Conservation (phyloP, 2,888 invertebrate species). For the Agriotes lineatus region DNA sequence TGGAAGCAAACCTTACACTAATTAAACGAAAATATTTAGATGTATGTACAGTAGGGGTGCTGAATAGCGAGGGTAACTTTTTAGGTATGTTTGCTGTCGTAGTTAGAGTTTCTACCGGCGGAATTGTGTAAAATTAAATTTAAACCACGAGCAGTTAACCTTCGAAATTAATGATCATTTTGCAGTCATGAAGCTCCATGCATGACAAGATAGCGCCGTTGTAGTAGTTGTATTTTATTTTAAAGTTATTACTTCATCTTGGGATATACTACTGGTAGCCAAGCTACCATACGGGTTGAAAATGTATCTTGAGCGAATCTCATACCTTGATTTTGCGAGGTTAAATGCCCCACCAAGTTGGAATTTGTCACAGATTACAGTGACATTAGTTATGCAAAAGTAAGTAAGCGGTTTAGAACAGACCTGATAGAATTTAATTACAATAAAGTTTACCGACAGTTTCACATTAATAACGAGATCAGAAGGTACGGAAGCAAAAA, state of each 20-base stretch:
- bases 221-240: no score
- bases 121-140: not conserved
- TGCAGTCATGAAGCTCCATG: not conserved
- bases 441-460: not conserved
- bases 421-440: not conserved
- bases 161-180: not conserved
- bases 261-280: no score
- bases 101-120: not conserved
- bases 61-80: not conserved
- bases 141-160: not conserved
- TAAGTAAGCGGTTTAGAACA: not conserved
- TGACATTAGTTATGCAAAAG: no score
- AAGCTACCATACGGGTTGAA: no score
- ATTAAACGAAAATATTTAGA: constrained; percentile 21
- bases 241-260: no score
- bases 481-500: no score
- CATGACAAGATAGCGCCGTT: no score
- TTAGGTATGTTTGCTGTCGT: not conserved
- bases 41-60: not conserved
- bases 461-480: no score
- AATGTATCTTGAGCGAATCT: no score
- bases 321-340: no score
- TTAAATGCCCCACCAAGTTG: no score
- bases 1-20: not conserved
- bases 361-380: no score